Evolutionary conservation across 1,140 invertebrate species (phyloP), one percentile per base, ranked within the genome.

Genomic region (Drosophila triauraria): DNA sequence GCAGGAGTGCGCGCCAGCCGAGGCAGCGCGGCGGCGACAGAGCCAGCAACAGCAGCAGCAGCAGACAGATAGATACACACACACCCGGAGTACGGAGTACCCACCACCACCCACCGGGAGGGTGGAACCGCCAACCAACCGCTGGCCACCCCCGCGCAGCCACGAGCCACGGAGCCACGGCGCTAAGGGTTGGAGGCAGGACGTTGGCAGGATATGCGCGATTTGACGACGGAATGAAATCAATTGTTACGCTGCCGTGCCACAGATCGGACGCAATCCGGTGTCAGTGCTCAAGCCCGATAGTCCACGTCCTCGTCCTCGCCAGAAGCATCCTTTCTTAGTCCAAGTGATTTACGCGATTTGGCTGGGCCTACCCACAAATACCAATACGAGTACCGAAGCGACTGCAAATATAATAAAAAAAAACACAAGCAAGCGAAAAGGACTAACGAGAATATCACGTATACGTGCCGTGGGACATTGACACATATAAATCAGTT

Each of bases 141-240:
- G 71, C 63, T 78, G 74, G 57, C 70, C 77, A 84, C 84, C 62
- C 72, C 67, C 67, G 27, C 62, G 12, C 25, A 27, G 48, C 35
- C 47, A 20, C 20, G 20, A 20, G 20, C 67, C 67, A 20, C 62
- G 12, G 17, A 27, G 48, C 35, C 47, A 44, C 4, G 25, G 40
- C 15, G 35, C 50, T 74, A 63, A 50, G 78, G 79, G 78, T 81
- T 69, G 78, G 47, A 57, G 72, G 62, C 72, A 77, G 48, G 71
- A 78, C 74, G 75, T 40, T 46, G 71, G 83, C 91, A 92, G 91
- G 91, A 92, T 92, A 92, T 92, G 91, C 88, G 91, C 87, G 91
- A 92, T 92, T 92, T 92, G 91, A 79, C 87, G 91, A 92, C 91
- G 91, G 91, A 92, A 92, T 92, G 91, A 91, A 92, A 92, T 92